Evolutionary conservation across 2,888 invertebrate species (phyloP), one percentile per base, ranked within the genome.

Genomic region (Drosophila meridionalis): DNA sequence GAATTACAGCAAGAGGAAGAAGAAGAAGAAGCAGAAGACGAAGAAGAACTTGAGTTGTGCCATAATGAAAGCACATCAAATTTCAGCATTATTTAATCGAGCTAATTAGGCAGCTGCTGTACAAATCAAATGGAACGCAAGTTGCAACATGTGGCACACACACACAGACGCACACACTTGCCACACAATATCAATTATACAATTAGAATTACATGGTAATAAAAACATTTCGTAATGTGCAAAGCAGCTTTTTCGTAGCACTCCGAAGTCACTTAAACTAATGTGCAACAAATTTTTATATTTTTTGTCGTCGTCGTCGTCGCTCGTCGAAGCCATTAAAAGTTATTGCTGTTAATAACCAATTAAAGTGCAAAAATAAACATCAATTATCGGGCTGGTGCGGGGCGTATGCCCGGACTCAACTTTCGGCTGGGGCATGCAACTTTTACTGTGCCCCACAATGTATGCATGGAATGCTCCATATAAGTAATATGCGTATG

Each of bases 361-460:
- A 89, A 89, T 89, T 85, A 85, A 76, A 89, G 87, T 83, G 83
- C 81, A 75, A 84, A 89, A 88, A 86, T 83, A 86, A 86, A 83
- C 84, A 85, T 89, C 78, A 86, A 83, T 83, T 88, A 86, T 84
- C 70, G 50, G 62, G 62, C 52, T 11, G 14, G 14, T 4, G 43
- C 5, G 34, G 40, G 20, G 40, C 50, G 36, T 34, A 28, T 7
- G 28, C 12, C 26, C 32, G 38, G 45, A 38, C 30, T 36, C 14
- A 53, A 62, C 53, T 76, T 63, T 60, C 50, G 11, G 30, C 53
- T 45, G 53, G 8, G 56, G 43, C 57, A 45, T 30, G 40, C 53
- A 70, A 70, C 66, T 56, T 68, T 62, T 43, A 47, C 38, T 61
- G 60, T 55, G 62, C 55, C 68, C 55, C 68, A 38, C 26, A 57